Base-by-base conservation (phyloP, 2,113 vertebrate species). In the Pomatorhinus ruficollis region DNA sequence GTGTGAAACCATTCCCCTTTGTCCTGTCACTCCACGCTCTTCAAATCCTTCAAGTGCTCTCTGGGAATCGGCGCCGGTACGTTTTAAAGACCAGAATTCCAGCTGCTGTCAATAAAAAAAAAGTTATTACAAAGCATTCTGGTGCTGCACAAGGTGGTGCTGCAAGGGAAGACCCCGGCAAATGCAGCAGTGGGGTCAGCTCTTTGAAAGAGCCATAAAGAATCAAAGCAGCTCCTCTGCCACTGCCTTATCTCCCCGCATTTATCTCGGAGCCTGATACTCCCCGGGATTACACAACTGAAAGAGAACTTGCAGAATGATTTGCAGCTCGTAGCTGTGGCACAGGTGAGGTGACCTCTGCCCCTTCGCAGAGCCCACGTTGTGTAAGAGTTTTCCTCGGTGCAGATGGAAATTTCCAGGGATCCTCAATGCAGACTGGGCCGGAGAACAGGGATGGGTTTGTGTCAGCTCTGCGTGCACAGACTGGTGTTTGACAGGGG, bases 331-430 rank as follows among this genome's bases (percentile, higher is more conserved):
- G 1, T 8, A 86, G 69, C 92, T 77, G 89, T 44, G 12, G 30
- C 82, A 16, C 44, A 24, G 83, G 68, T 89, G 56, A 60, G 61
- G 39, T 64, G 89, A 84, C 86, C 97, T 91, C 83, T 96, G 96
- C 88, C 86, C 92, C 39, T 11, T 3, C 3, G 12, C 5, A 42
- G 92, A 47, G n/a, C 83, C 81, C 22, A 6, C 6, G 1, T 97
- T 96, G 93, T 63, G 37, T 57, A 90, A 95, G 8, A 80, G 79
- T 6, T 59, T 57, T 33, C 33, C 84, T 2, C 50, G 11, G 89
- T 1, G 28, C 17, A 2, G 76, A 65, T 97, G 95, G 97, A 97
- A 97, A 93, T 97, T 97, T 97, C 95, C 96, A 97, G 60, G 68
- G 68, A 59, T 53, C 59, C 88, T 27, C 3, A 3, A 9, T 0